A percentile compares a stretch with the other conserved stretches of the same genome.
Evolutionary conservation across 1,140 invertebrate genomes (phyloP).

Genomic region (Drosophila novamexicana): DNA sequence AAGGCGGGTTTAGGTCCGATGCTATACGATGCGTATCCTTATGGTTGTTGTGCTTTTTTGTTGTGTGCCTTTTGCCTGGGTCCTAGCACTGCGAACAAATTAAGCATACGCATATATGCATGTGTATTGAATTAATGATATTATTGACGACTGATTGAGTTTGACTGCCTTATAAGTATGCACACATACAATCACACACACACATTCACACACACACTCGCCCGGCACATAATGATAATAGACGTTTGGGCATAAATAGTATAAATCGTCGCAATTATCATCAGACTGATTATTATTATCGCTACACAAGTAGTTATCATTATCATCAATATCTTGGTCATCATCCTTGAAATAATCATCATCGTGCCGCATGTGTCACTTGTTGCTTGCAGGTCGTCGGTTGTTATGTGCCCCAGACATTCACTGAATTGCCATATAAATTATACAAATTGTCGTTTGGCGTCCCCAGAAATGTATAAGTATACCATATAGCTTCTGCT

Average conservation of each 20-base stretch:
- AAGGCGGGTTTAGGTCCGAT: slow-evolving; percentile 8
- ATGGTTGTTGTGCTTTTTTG: background rate
- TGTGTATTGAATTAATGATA: slow-evolving; percentile 72
- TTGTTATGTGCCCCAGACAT: slow-evolving; percentile 44
- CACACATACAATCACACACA: background rate
- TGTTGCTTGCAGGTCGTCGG: slow-evolving; percentile 43
- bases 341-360: background rate
- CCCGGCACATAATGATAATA: slow-evolving; percentile 27
- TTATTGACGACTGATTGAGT: slow-evolving; percentile 72
- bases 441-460: slow-evolving; percentile 60
- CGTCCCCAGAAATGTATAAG: slow-evolving; percentile 4
- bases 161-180: slow-evolving; percentile 30
- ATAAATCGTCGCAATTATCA: slow-evolving; percentile 50
- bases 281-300: slow-evolving; percentile 21
- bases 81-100: slow-evolving; percentile 49
- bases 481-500: background rate
- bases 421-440: slow-evolving; percentile 74
- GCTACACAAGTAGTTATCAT: background rate
- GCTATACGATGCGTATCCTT: slow-evolving; percentile 4
- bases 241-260: slow-evolving; percentile 46
- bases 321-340: slow-evolving; percentile 3
- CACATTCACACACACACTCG: background rate
- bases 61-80: background rate
- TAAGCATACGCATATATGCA: slow-evolving; percentile 56
- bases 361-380: slow-evolving; percentile 26